These are phyloP conservation scores for Gryllus longicercus DNA, from an alignment of 2,888 invertebrate species.

Conservation along the genomic window DNA sequence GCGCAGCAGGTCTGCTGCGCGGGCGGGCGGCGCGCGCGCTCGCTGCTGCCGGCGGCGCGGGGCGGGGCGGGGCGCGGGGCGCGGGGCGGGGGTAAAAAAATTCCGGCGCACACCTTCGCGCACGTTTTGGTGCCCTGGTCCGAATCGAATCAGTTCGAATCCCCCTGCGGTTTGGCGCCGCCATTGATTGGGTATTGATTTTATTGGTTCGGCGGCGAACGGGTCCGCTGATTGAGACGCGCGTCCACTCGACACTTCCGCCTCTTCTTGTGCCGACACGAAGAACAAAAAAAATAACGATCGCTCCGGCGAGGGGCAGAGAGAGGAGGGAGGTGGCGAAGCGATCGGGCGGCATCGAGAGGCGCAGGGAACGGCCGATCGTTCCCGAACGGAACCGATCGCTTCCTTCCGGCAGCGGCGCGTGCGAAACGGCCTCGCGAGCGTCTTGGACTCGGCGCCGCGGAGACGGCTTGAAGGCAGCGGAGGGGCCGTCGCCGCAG, in stretches of 20 bases:
- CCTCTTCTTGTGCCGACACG: background rate
- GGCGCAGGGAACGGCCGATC: background rate
- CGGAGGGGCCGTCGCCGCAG: background rate
- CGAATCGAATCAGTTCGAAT: conserved; percentile 26
- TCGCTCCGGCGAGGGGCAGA: background rate
- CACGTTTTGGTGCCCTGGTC: conserved; percentile 22
- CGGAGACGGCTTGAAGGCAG: no score
- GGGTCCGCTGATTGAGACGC: background rate
- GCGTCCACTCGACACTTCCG: background rate
- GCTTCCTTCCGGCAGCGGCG: background rate
- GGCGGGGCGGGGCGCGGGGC: background rate
- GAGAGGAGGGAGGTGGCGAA: background rate
- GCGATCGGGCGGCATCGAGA: background rate
- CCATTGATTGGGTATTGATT: conserved; percentile 28
- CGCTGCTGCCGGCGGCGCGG: no score
- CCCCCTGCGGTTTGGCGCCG: conserved; percentile 23
- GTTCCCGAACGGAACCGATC: background rate
- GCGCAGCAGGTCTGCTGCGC: background rate
- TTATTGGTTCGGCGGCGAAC: conserved; percentile 23
- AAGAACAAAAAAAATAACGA: background rate
- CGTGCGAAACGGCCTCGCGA: background rate
- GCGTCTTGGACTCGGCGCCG: background rate
- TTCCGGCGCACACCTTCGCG: conserved; percentile 18
- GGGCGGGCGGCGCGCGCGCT: background rate
- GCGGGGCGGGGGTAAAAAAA: background rate